Base-by-base conservation (phyloP, 2,113 vertebrate genomes). In the Zeus faber region DNA sequence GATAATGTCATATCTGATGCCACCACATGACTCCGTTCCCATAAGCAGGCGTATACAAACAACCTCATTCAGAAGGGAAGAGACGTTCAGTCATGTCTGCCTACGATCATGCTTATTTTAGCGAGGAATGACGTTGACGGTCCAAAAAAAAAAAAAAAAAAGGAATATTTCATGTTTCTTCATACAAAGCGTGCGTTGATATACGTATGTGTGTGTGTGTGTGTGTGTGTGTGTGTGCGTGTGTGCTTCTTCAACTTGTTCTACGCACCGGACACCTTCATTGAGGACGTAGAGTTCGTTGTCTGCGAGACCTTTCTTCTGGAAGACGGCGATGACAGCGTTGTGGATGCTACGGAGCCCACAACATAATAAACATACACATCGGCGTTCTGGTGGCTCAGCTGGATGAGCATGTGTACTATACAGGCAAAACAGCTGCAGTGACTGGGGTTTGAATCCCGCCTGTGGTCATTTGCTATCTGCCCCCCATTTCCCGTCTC, bases 301-400 rank as follows among this genome's bases (percentile, higher is more conserved):
- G 71, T 98, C 94, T 0, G 91, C 92, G 75, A 98, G 82, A 3
- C 95, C 95, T 65, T 97, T 98, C 53, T 92, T 93, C 83, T 96
- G 95, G 85, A 98, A 98, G 48, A 98, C 93, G 0, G 93, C 92
- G 7, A 98, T 94, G 63, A 98, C 96, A 59, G 94, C 95, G 61
- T 94, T 94, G 82, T 98, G 96, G 85, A 98, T 96, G 74, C 96
- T 98, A 86, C 1, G 9, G 11, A 10, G 10, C 8, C 20, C 8
- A 18, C 18, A 21, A 21, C 4, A 20, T 9, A 43, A 43, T 8
- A 73, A 74, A 66, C 11, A 52, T 2, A 56, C 33, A 55, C 20
- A 56, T 17, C 9, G 1, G 13, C 29, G 29, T n/a, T n/a, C n/a
- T n/a, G n/a, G n/a, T n/a, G n/a, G n/a, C n/a, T n/a, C n/a, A n/a